Evolutionary conservation across 2,888 invertebrate species (phyloP).

Genomic region (Cenopis cana): DNA sequence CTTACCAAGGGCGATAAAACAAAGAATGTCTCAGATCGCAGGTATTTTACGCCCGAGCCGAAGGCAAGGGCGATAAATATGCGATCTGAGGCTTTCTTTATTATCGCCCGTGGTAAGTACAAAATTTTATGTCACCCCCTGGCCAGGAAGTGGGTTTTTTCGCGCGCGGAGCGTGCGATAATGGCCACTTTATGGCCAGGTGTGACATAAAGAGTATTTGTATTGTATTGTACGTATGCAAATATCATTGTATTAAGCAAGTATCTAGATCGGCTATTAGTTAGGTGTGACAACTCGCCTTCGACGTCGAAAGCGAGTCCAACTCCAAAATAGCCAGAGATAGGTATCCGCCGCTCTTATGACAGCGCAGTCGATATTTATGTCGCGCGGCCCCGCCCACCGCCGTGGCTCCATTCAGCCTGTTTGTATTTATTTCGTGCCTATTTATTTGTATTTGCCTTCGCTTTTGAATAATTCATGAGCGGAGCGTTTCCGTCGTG

Average conservation of each 20-base stretch:
- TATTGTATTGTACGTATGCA: too few relatives aligned
- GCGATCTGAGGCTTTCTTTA: too few relatives aligned
- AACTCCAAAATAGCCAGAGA: constrained; percentile 78
- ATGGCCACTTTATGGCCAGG: too few relatives aligned
- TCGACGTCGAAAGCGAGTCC: constrained; percentile 55
- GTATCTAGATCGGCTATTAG: constrained; percentile 26
- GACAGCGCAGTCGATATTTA: constrained; percentile 82
- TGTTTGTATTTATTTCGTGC: constrained; percentile 84
- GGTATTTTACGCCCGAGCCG: too few relatives aligned
- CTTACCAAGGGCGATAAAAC: too few relatives aligned
- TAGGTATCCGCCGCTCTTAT: constrained; percentile 77
- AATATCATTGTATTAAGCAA: constrained; percentile 9
- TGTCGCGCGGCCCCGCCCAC: constrained; percentile 82
- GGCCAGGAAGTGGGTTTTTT: too few relatives aligned
- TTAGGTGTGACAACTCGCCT: constrained; percentile 44
- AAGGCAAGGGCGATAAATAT: too few relatives aligned
- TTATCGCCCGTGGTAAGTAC: too few relatives aligned
- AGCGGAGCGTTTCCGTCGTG: constrained; percentile 82
- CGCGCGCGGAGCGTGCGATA: too few relatives aligned
- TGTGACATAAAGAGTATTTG: too few relatives aligned
- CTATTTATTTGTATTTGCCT: constrained; percentile 85
- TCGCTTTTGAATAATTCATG: constrained; percentile 83
- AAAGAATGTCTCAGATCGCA: too few relatives aligned
- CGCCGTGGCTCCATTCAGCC: constrained; percentile 82
- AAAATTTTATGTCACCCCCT: too few relatives aligned